Base-by-base conservation (phyloP, 2,113 vertebrate genomes). In the Polypterus bichir region DNA sequence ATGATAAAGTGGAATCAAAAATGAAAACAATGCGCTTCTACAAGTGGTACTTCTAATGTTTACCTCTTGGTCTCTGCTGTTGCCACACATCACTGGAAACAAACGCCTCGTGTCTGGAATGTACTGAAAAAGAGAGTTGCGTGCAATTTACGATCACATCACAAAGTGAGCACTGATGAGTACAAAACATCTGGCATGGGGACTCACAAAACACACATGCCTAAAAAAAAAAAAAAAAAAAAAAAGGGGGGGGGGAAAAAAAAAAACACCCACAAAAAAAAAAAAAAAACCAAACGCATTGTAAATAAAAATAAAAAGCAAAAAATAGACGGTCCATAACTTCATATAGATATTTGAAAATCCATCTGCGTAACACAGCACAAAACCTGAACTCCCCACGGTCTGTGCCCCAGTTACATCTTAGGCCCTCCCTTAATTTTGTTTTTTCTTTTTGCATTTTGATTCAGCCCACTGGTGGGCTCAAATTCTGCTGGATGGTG, bases 41-140 rank as follows among this genome's bases (percentile, higher is more conserved):
- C 27, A 27, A 27, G 27, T 27, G 27, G 27, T 27, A 27, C 27
- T 27, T 27, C 27, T 27, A 27, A 27, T 27, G 27, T 27, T 27
- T 27, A 27, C 27, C 27, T 27, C 27, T 27, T 27, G 27, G 27
- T 27, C 27, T 27, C 27, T 27, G 27, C 27, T 27, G 27, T 27
- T 27, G 27, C 27, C 27, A 63, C 62, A 73, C 70, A 72, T 71
- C 70, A 59, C 60, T 59, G 59, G 73, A 71, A 65, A 70, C 54
- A 68, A 68, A 77, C 74, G 68, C 64, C 69, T 70, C 59, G 68
- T 69, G 69, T 79, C 80, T 86, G 91, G 92, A 93, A 92, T 92
- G 90, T 89, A 82, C 76, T 77, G 70, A 74, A 79, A 71, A 73
- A 81, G 67, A 52, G 51, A 52, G 4, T 46, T 66, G 44, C 57